Conservation (phyloP, 2,888 invertebrate genomes). For the Conchocele bisecta region DNA sequence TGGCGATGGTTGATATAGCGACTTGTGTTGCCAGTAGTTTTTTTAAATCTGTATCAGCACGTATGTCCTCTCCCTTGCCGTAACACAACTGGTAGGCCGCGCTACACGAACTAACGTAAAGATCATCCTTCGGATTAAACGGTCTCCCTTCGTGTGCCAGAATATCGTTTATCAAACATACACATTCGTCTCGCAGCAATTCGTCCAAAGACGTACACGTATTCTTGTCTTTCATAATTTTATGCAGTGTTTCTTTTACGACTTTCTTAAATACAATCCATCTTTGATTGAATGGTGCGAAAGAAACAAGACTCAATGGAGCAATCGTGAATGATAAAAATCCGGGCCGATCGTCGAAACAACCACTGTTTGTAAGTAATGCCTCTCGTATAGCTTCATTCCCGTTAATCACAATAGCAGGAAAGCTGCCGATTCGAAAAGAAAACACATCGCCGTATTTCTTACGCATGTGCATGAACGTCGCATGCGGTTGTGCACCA, state of each 20-base stretch:
- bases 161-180: background rate
- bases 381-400: slow-evolving; percentile 20
- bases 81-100: slow-evolving; percentile 36
- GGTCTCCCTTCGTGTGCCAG: background rate
- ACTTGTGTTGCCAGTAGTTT: background rate
- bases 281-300: slow-evolving; percentile 7
- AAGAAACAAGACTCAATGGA: background rate
- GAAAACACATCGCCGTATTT: slow-evolving; percentile 46
- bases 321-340: slow-evolving; percentile 11
- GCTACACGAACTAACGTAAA: slow-evolving; percentile 12
- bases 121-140: slow-evolving; percentile 7
- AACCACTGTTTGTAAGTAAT: slow-evolving; percentile 8
- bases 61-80: slow-evolving; percentile 9
- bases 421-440: slow-evolving; percentile 41
- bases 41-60: slow-evolving; percentile 24
- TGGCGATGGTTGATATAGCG: slow-evolving; percentile 10
- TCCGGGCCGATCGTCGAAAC: slow-evolving; percentile 27
- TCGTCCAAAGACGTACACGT: slow-evolving; percentile 9
- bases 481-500: slow-evolving; percentile 36
- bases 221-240: slow-evolving; percentile 17
- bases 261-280: slow-evolving; percentile 22
- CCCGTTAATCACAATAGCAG: slow-evolving; percentile 45
- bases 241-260: slow-evolving; percentile 7
- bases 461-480: slow-evolving; percentile 24
- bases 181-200: background rate